Base-by-base conservation (phyloP, 37 sponge, comb jelly and placozoan species). In the Ephydatia muelleri region DNA sequence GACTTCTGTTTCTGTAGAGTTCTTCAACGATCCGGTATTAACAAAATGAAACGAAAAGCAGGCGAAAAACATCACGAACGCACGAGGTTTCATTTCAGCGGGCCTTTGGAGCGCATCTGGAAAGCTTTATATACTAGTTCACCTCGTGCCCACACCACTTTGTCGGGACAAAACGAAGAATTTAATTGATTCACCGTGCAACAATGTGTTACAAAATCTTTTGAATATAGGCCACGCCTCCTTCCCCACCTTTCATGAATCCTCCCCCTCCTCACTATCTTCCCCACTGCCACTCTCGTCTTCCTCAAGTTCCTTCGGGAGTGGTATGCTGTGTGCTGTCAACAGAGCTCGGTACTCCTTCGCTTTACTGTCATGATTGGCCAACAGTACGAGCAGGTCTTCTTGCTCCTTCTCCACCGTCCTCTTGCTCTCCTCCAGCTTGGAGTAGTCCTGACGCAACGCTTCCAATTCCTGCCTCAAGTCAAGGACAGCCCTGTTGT, bases 351-450 rank as follows among this genome's bases (percentile, higher is more conserved):
- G 87, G 85, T 90, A 93, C n/a, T 83, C 81, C 39, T 82, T 86
- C 0, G 79, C 36, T 29, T 85, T 85, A 25, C 65, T 36, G 71
- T 94, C 95, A 39, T 95, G 85, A 22, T 97, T 89, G 9, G 95
- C 88, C 27, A 97, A 73, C 27, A 97, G 84, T 13, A 95, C 89
- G 27, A 94, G 83, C 31, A 97, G 83, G 30, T 97, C 97, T n/a
- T 97, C 95, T 83, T 87, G 91, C 48, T 97, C 95, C 47, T 90
- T 79, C 67, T 94, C 89, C 70, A 92, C 49, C 19, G 47, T 80
- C 38, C 84, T 79, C 26, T 83, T 70, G 64, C 82, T 90, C 26
- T 35, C 69, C 76, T 80, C 21, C 38, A 88, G 19, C 48, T 88
- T 85, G 29, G 68, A 5, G 23, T 29, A 73, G 22, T 26, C 34